These are phyloP conservation scores for Sphinx pinastri DNA, from an alignment of 2,888 invertebrate genomes.

Conservation along the genomic window DNA sequence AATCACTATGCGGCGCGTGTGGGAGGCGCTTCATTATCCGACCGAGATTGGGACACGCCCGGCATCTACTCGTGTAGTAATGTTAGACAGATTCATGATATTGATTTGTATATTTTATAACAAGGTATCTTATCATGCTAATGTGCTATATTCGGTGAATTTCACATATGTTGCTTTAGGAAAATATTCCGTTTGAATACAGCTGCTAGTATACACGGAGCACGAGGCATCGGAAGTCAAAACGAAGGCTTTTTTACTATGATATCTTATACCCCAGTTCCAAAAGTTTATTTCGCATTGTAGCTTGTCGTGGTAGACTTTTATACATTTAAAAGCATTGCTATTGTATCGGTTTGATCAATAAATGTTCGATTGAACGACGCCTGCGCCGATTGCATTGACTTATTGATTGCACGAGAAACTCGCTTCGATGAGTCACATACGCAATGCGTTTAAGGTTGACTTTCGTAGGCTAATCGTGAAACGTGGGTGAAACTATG, in stretches of 20 bases:
- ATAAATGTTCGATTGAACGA: background rate
- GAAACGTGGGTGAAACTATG: too few species aligned
- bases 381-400: background rate
- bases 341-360: background rate
- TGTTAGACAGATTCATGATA: too few species aligned
- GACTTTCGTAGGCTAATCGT: background rate
- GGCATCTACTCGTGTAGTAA: background rate
- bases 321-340: background rate
- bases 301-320: background rate
- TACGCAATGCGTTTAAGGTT: background rate
- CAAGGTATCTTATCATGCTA: too few species aligned
- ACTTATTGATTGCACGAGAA: background rate
- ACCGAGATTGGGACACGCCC: background rate
- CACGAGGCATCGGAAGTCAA: too few species aligned
- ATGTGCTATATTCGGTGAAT: too few species aligned
- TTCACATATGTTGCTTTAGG: too few species aligned
- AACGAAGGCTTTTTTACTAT: background rate
- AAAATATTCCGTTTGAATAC: too few species aligned
- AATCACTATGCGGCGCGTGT: slow-evolving; percentile 35
- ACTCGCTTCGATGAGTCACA: background rate
- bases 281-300: background rate
- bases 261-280: background rate
- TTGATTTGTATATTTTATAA: too few species aligned
- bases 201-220: too few species aligned
- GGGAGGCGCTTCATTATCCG: slow-evolving; percentile 9